phyloP scores from a whole-genome alignment of 2,113 vertebrate species.

The Scalopus aquaticus region DNA sequence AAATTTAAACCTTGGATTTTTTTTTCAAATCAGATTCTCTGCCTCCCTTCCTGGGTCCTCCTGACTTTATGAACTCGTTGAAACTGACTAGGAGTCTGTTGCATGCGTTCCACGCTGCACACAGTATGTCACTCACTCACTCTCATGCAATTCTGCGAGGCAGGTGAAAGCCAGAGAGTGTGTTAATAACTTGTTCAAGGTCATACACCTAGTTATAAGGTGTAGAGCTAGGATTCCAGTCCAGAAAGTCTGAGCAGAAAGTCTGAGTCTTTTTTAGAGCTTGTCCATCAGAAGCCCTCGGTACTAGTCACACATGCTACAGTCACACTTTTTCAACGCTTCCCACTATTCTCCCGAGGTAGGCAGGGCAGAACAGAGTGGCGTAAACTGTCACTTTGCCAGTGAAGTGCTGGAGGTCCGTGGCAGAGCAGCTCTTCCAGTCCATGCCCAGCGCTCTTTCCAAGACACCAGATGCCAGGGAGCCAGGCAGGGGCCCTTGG shows the following conservation, averaged over 20 bases:
- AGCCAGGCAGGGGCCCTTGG: background rate
- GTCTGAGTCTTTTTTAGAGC: background rate
- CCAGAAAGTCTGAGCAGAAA: background rate
- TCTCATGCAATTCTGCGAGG: background rate
- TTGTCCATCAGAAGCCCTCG: background rate
- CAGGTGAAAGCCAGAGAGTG: background rate
- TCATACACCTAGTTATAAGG: constrained; percentile 19
- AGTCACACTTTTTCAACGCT: background rate
- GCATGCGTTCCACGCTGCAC: background rate
- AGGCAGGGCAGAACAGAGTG: background rate
- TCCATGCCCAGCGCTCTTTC: background rate
- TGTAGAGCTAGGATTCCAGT: background rate
- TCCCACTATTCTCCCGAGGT: background rate
- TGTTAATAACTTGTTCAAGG: background rate
- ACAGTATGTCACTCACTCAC: background rate
- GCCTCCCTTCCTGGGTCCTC: background rate
- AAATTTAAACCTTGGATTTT: background rate
- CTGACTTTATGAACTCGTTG: background rate
- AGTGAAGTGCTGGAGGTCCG: background rate
- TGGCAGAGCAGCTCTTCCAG: background rate
- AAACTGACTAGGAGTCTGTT: background rate
- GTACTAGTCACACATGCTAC: background rate
- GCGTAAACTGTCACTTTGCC: background rate
- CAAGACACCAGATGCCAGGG: no score
- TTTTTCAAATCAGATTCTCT: background rate